Evolutionary conservation across 2,797 vertebrate genomes (phyloP), one percentile per base, ranked within the genome.

Genomic region (Anguilla marmorata): DNA sequence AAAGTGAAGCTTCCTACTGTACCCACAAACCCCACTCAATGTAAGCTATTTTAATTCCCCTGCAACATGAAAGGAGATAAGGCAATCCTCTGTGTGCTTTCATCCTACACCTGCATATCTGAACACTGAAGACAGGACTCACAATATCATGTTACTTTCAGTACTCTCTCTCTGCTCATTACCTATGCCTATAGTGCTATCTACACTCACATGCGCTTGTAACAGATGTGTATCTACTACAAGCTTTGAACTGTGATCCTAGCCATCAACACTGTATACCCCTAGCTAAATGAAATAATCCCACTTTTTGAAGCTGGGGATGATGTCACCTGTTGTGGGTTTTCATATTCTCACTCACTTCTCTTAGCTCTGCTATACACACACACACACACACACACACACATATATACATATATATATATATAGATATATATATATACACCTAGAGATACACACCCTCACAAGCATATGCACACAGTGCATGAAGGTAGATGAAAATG

Each of bases 171-270:
- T 63, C 60, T 63, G 16, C 4, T 5, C 4, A 21, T 21, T 63
- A 21, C 4, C 16, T 63, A 63, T 19, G 16, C 16, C 60, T 63
- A 21, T 63, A 30, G 27, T 72, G 6, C 69, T 33, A 11, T 27
- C 7, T 41, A 7, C 74, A 41, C 6, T 2, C 33, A 80, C 12
- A 80, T 2, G 76, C 76, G 45, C 69, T 30, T 80, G 88, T 66
- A 88, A 91, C 91, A 90, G 84, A 83, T 11, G 80, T 58, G 12
- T 58, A 19, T 58, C 56, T 58, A 19, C 56, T 19, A 58, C 41
- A 45, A 45, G 41, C 41, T 45, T 45, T 45, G 41, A 45, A 58
- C 56, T 58, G 56, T 14, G 56, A 19, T 58, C 56, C 12, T 58
- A 58, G 56, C 56, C 56, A 58, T 58, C 11, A 12, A 63, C 21